These are phyloP conservation scores for Ophion slaviceki DNA, from an alignment of 2,888 invertebrate genomes.

Conservation along the genomic window DNA sequence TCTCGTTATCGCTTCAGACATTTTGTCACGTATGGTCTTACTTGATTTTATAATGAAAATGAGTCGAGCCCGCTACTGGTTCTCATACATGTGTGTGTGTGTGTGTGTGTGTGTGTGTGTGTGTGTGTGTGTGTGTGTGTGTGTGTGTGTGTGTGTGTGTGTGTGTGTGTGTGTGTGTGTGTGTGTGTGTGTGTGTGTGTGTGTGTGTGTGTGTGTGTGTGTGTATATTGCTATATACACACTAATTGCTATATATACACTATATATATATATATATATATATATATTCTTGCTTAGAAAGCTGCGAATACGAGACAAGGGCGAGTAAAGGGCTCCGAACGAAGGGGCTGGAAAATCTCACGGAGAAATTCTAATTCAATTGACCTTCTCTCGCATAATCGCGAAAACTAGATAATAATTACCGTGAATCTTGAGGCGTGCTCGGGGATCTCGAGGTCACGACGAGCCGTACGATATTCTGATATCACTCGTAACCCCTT, in stretches of 20 bases:
- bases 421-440: conserved; percentile 73
- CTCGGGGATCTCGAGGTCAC: conserved; percentile 47
- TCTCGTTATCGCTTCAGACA: conserved; percentile 76
- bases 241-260: no score
- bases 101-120: no score
- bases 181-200: no score
- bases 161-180: no score
- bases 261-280: conserved; percentile 9
- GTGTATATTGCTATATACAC: no score
- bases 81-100: conserved; percentile 25
- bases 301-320: conserved; percentile 43
- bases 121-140: no score
- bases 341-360: conserved; percentile 41
- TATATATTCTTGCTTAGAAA: conserved; percentile 1
- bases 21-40: conserved; percentile 78
- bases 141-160: no score
- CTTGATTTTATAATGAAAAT: conserved; percentile 78
- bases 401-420: conserved; percentile 75
- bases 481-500: conserved; percentile 57
- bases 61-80: conserved; percentile 69
- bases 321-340: conserved; percentile 43
- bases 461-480: conserved; percentile 59
- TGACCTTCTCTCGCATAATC: conserved; percentile 77
- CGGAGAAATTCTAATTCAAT: conserved; percentile 79
- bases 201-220: no score